Percentiles rank a stretch among this genome's conserved stretches.
These are phyloP conservation scores for Python bivittatus DNA, from an alignment of 2,113 vertebrate species.

Conservation along the genomic window DNA sequence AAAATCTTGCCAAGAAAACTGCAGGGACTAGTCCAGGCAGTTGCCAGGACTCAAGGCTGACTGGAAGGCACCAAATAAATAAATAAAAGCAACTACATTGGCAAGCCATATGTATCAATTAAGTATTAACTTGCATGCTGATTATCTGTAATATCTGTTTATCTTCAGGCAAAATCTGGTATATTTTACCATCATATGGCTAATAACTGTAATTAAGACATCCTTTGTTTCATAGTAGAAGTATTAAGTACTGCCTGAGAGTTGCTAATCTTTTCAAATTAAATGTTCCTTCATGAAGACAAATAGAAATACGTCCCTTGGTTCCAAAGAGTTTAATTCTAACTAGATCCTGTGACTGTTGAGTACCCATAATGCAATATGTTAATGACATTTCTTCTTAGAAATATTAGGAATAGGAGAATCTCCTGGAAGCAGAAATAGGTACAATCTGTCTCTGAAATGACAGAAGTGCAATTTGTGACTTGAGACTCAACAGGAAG, in stretches of 20 bases:
- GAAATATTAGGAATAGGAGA: neutral
- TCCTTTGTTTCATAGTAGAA: neutral
- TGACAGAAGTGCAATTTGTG: neutral
- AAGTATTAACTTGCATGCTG: conserved; percentile 18
- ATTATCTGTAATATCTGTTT: conserved; percentile 11
- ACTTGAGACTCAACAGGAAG: neutral
- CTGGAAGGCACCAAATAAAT: neutral
- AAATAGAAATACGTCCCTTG: neutral
- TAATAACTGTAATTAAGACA: conserved; percentile 29
- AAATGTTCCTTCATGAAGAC: neutral
- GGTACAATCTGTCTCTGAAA: neutral
- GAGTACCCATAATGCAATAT: neutral
- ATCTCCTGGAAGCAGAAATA: neutral
- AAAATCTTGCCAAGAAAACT: neutral
- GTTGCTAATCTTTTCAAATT: neutral
- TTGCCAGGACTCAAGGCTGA: neutral
- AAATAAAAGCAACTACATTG: conserved; percentile 11
- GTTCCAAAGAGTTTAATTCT: neutral
- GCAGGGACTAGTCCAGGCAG: neutral
- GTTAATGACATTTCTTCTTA: conserved; percentile 19
- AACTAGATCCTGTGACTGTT: neutral
- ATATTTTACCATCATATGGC: neutral
- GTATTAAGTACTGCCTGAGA: neutral
- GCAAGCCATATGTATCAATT: conserved; percentile 34
- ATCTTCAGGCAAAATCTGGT: conserved; percentile 1